phyloP scores from a whole-genome alignment of 1,140 invertebrate species.

The Vanessa tameamea region DNA sequence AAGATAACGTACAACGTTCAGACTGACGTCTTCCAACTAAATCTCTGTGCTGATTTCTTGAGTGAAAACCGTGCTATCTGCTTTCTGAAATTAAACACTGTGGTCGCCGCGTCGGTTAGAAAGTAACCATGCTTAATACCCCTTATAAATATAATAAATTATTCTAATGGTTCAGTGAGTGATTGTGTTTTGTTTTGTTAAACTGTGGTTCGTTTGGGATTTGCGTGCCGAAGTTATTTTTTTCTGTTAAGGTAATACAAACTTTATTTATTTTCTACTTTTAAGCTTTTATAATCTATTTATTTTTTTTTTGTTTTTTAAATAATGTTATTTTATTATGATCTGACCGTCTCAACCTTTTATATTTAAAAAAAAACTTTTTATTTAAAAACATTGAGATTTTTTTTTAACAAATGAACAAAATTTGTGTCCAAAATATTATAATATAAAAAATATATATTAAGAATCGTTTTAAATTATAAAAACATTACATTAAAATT shows the following conservation, averaged over 20 bases:
- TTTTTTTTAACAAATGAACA: no score
- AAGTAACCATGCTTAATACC: constrained; percentile 16
- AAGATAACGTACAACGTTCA: constrained; percentile 52
- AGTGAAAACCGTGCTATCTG: constrained; percentile 48
- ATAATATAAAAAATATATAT: no score
- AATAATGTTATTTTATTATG: no score
- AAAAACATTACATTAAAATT: no score
- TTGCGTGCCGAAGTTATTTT: constrained; percentile 16
- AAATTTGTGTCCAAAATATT: no score
- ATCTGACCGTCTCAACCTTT: no score
- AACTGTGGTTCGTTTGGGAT: constrained; percentile 18
- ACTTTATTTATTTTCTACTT: neutral
- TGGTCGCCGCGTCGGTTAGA: constrained; percentile 24
- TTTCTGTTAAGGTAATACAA: constrained; percentile 34
- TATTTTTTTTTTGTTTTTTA: neutral
- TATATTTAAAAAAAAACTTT: no score
- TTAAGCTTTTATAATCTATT: neutral
- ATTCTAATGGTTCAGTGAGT: constrained; percentile 25
- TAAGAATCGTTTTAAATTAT: no score
- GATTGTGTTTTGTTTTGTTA: constrained; percentile 16
- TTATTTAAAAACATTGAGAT: no score
- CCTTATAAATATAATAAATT: constrained; percentile 15
- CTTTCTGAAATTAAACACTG: constrained; percentile 18
- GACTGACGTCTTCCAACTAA: constrained; percentile 47
- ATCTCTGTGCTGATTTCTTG: constrained; percentile 52